phyloP scores from a whole-genome alignment of 2,797 vertebrate genomes.

The Enteromius fasciolatus region DNA sequence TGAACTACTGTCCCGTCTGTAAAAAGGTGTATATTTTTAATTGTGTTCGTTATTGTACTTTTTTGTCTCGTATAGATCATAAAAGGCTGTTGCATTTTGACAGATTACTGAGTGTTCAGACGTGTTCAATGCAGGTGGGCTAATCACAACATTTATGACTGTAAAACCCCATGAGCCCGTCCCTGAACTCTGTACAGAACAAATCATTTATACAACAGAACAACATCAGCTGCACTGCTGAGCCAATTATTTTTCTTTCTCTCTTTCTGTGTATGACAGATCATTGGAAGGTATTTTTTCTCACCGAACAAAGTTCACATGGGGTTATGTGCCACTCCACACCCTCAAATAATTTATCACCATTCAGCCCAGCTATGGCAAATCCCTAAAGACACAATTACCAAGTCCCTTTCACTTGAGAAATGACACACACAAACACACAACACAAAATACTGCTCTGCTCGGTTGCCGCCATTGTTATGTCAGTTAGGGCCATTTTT shows the following conservation, averaged over 20 bases:
- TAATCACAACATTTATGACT: neutral
- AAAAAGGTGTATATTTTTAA: neutral
- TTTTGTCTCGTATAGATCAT: neutral
- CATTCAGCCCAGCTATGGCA: constrained; percentile 71
- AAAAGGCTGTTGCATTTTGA: neutral
- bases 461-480: constrained; percentile 56
- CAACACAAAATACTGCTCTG: constrained; percentile 68
- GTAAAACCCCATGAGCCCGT: constrained; percentile 20
- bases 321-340: constrained; percentile 63
- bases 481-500: constrained; percentile 53
- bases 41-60: neutral
- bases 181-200: constrained; percentile 26
- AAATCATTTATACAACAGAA: constrained; percentile 41
- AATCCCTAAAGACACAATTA: constrained; percentile 83
- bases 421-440: constrained; percentile 51
- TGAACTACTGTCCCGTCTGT: neutral
- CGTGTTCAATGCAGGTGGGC: constrained; percentile 2
- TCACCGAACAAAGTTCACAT: constrained; percentile 63
- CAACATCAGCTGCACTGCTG: constrained; percentile 54
- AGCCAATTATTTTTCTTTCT: constrained; percentile 53
- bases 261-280: constrained; percentile 39
- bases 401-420: constrained; percentile 59
- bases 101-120: neutral
- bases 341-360: constrained; percentile 73
- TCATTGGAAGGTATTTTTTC: constrained; percentile 50